These are phyloP conservation scores for Trichomycterus rosablanca DNA, from an alignment of 2,113 vertebrate genomes.

Conservation along the genomic window DNA sequence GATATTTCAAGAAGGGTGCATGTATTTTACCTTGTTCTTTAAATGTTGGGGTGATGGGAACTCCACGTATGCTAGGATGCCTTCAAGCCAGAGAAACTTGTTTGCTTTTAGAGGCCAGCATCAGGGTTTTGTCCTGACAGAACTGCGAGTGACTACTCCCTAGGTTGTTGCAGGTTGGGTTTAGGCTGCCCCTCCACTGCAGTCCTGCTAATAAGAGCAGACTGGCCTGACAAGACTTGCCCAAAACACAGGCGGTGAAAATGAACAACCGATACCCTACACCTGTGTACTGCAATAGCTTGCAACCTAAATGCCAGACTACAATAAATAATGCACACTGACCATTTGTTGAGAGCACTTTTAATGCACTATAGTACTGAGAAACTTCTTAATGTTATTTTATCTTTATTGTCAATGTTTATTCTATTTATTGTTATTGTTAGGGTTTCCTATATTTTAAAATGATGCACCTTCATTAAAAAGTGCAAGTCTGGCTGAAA, in stretches of 20 bases:
- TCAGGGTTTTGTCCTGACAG: slow-evolving; percentile 14
- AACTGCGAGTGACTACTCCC: slow-evolving; percentile 1
- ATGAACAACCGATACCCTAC: slow-evolving; percentile 17
- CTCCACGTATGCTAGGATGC: background rate
- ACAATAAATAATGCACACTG: slow-evolving; percentile 26
- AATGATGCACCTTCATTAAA: too few relatives aligned
- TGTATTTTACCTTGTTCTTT: too few relatives aligned
- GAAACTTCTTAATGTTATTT: too few relatives aligned
- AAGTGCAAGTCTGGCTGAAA: too few relatives aligned
- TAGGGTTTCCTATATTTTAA: too few relatives aligned
- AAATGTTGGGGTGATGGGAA: too few relatives aligned
- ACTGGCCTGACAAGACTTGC: slow-evolving; percentile 22
- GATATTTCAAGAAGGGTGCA: too few relatives aligned
- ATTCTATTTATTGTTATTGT: too few relatives aligned
- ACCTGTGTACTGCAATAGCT: slow-evolving; percentile 17
- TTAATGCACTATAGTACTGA: too few relatives aligned
- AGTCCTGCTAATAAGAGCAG: slow-evolving; percentile 26
- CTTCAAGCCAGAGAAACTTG: slow-evolving; percentile 4
- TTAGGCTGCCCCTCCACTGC: slow-evolving; percentile 13
- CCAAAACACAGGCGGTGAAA: background rate
- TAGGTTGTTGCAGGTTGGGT: slow-evolving; percentile 7
- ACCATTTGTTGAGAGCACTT: background rate
- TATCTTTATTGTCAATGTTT: too few relatives aligned
- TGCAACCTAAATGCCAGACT: slow-evolving; percentile 16
- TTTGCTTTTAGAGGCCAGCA: slow-evolving; percentile 24